Evolutionary conservation across 2,888 invertebrate species (phyloP), one percentile per base, ranked within the genome.

Genomic region (Cosmia pyralina): DNA sequence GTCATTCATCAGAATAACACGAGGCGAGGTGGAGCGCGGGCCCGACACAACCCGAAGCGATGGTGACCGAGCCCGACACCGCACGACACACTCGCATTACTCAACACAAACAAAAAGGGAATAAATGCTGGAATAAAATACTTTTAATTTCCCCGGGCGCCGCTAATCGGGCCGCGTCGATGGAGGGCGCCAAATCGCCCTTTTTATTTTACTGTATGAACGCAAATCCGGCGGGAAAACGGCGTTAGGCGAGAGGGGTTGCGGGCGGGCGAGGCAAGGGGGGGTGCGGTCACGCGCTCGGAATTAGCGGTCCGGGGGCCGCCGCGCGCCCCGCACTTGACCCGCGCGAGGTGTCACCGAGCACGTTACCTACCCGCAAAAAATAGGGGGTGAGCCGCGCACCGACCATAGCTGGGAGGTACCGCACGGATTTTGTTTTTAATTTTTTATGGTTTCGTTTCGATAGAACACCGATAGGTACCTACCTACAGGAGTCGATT

Each of bases 131-230:
- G 93, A 95, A 95, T 95, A 95, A 95, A 95, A 95, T 94, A 95
- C 95, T 95, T 95, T 95, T 95, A 95, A 95, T 95, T 95, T 95
- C 95, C 95, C 95, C 92, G 94, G 95, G 94, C 95, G 94, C 94
- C 94, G 94, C 94, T 95, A 95, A 95, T 95, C 95, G 95, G 93
- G 91, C 93, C 90, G 92, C 92, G 93, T 92, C 94, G 93, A 94
- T 93, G 94, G 94, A 94, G 95, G 94, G 94, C 93, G 93, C 93
- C 93, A 94, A 94, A 94, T 94, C 95, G 95, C 94, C 95, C 95
- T 95, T 95, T 95, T 95, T 95, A 95, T 95, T 95, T 94, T 93
- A 93, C 94, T 93, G 91, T 94, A 94, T 93, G 94, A 94, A 94
- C 94, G 94, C 93, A 95, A 95, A 95, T 95, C 94, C 95, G 94